phyloP scores from a whole-genome alignment of 2,888 invertebrate genomes.

The Drosophila meridiana region DNA sequence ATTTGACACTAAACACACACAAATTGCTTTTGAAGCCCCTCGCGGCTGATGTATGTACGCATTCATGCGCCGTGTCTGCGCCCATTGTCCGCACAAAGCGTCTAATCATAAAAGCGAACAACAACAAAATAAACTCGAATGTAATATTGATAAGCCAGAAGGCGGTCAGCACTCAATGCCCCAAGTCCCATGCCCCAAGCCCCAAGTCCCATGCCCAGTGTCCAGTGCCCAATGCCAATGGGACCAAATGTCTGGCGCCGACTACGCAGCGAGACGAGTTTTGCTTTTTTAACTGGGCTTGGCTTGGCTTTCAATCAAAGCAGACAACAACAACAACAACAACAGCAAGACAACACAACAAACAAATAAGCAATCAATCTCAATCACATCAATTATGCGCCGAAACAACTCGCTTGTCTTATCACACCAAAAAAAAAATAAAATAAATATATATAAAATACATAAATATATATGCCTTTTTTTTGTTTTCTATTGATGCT shows the following conservation, averaged over 20 bases:
- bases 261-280: conserved; percentile 20
- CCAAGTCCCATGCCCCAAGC: not conserved
- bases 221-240: conserved; percentile 48
- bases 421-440: conserved; percentile 39
- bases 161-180: conserved; percentile 59
- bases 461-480: conserved; percentile 11
- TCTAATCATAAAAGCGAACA: conserved; percentile 48
- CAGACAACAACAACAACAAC: not conserved
- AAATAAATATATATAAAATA: conserved; percentile 10
- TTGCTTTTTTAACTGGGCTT: conserved; percentile 3
- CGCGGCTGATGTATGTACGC: conserved; percentile 33
- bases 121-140: conserved; percentile 56
- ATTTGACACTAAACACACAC: conserved; percentile 79
- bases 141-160: conserved; percentile 76
- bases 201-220: not conserved
- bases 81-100: conserved; percentile 48
- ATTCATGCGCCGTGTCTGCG: conserved; percentile 30
- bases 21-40: conserved; percentile 75
- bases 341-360: conserved; percentile 15
- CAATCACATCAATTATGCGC: conserved; percentile 81
- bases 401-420: conserved; percentile 49
- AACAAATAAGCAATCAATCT: conserved; percentile 79
- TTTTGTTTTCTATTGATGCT: conserved; percentile 5
- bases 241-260: conserved; percentile 62
- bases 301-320: conserved; percentile 24